These are phyloP conservation scores for Hystrix brachyura DNA, from an alignment of 2,113 vertebrate species.

Conservation along the genomic window DNA sequence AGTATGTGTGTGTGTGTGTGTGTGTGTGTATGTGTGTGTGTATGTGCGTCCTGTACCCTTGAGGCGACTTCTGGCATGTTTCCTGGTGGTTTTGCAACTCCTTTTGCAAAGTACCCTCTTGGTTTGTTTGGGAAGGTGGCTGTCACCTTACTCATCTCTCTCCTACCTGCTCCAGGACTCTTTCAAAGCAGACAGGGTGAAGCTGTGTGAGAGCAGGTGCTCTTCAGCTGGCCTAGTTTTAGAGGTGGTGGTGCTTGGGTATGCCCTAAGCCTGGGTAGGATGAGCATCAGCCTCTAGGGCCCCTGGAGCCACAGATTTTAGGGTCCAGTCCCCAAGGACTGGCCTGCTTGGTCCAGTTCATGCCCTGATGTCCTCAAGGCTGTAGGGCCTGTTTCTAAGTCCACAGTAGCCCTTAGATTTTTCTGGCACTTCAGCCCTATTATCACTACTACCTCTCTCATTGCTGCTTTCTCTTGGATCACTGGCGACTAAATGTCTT, in stretches of 20 bases:
- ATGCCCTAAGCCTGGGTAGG: background rate
- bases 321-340: background rate
- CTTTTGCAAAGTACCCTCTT: conserved; percentile 87
- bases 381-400: background rate
- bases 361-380: background rate
- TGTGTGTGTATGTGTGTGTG: background rate
- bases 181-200: background rate
- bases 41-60: background rate
- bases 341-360: background rate
- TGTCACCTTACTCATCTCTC: background rate
- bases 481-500: conserved; percentile 84
- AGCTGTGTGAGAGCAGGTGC: conserved; percentile 39
- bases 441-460: conserved; percentile 68
- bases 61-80: conserved; percentile 74
- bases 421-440: conserved; percentile 68
- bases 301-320: background rate
- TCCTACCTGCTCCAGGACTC: conserved; percentile 29
- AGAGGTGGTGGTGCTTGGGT: background rate
- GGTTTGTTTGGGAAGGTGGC: conserved; percentile 79
- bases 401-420: background rate
- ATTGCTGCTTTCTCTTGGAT: conserved; percentile 69
- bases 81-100: conserved; percentile 86
- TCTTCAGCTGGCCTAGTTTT: background rate
- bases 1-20: background rate
- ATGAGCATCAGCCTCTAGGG: background rate